Evolutionary conservation across 2,888 invertebrate genomes (phyloP).

Genomic region (Aelia acuminata): DNA sequence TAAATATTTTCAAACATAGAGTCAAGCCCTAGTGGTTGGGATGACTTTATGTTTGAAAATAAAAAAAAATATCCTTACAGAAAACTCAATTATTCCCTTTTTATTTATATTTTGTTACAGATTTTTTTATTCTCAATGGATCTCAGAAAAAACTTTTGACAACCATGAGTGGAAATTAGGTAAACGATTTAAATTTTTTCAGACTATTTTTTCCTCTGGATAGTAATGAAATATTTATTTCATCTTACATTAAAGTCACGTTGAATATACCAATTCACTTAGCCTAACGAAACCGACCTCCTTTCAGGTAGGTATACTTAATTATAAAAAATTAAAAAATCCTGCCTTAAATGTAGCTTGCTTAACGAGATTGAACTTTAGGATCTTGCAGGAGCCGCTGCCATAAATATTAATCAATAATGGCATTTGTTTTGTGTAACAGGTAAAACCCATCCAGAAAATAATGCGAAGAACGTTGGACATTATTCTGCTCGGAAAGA

Average conservation of each 20-base stretch:
- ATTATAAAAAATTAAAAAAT: not conserved
- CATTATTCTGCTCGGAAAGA: not conserved
- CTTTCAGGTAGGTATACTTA: not conserved
- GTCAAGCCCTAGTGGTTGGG: no score
- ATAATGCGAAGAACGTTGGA: not conserved
- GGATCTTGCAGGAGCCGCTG: not conserved
- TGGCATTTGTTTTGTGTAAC: constrained; percentile 4
- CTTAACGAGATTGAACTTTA: not conserved
- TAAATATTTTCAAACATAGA: no score
- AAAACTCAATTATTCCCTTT: no score
- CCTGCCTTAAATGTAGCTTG: not conserved
- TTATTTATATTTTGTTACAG: no score
- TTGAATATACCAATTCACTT: not conserved
- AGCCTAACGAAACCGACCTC: not conserved
- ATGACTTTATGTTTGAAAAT: no score
- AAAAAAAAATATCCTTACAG: no score
- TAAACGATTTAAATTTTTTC: no score
- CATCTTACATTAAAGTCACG: not conserved
- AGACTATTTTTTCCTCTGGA: no score
- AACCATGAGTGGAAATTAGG: no score
- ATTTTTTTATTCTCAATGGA: no score
- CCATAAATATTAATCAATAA: constrained; percentile 32
- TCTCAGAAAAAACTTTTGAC: no score
- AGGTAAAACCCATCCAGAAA: constrained; percentile 3
- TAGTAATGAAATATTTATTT: no score